Conservation (phyloP, 2,113 vertebrate genomes). For the Brachirus orientalis region DNA sequence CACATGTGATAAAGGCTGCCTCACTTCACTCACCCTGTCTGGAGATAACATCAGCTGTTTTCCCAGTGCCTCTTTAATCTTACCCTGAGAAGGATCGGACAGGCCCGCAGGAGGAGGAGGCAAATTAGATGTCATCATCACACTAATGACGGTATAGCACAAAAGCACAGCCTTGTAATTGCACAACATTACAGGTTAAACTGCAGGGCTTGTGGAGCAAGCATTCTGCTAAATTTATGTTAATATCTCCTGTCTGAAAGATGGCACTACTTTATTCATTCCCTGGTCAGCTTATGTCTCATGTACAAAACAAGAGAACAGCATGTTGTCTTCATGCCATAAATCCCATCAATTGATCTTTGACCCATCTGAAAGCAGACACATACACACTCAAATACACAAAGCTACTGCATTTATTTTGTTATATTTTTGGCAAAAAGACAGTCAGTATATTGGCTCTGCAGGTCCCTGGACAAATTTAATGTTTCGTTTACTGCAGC, state of each 20-base stretch:
- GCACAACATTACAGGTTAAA: conserved; percentile 32
- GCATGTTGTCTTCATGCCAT: conserved; percentile 10
- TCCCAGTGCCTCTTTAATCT: conserved; percentile 32
- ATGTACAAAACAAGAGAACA: conserved; percentile 13
- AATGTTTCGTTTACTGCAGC: too few species aligned
- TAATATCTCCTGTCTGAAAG: conserved; percentile 17
- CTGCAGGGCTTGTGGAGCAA: background rate
- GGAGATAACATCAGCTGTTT: conserved; percentile 25
- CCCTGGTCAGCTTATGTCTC: background rate
- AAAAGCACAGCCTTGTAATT: conserved; percentile 9
- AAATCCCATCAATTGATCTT: conserved; percentile 27
- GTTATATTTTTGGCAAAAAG: background rate
- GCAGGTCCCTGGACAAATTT: background rate
- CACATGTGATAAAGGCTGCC: conserved; percentile 6
- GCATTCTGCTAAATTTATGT: conserved; percentile 1
- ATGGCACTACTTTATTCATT: background rate
- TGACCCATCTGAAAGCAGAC: conserved; percentile 13
- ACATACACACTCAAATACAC: background rate
- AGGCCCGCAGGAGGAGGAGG: conserved; percentile 34
- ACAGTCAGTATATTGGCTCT: background rate
- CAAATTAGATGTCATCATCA: conserved; percentile 54
- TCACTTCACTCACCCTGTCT: conserved; percentile 7
- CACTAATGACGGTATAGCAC: conserved; percentile 39
- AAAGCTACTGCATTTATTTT: background rate
- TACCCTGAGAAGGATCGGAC: conserved; percentile 13